Evolutionary conservation across 1,140 invertebrate genomes (phyloP).

Genomic region (Scaptomyza hsui): DNA sequence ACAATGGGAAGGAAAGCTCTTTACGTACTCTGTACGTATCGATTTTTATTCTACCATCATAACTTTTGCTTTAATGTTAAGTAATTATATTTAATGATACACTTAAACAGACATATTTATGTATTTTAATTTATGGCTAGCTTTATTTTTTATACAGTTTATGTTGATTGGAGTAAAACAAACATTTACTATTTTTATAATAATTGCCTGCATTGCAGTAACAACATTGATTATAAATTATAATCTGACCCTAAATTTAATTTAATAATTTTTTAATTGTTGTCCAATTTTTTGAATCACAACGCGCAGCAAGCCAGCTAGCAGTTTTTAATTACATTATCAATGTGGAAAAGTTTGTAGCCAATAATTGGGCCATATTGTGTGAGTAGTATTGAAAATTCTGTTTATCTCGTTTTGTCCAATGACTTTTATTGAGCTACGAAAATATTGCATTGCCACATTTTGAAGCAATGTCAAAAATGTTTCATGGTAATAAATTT

Average conservation of each 20-base stretch:
- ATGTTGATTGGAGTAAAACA: constrained; percentile 17
- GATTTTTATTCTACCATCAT: too few relatives aligned
- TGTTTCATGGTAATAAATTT: constrained; percentile 36
- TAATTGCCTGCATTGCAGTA: constrained; percentile 21
- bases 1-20: constrained; percentile 9
- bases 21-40: background rate
- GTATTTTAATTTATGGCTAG: constrained; percentile 28
- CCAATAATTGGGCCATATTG: constrained; percentile 36
- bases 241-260: constrained; percentile 40
- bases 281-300: constrained; percentile 39
- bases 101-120: constrained; percentile 9
- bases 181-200: constrained; percentile 13
- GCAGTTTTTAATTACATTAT: constrained; percentile 61
- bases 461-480: constrained; percentile 12
- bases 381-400: constrained; percentile 14
- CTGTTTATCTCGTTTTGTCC: constrained; percentile 27
- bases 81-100: constrained; percentile 3
- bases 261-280: constrained; percentile 55
- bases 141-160: constrained; percentile 54
- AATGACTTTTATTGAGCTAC: constrained; percentile 40
- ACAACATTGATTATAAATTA: constrained; percentile 37
- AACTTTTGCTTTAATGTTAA: background rate
- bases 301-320: constrained; percentile 13
- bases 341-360: constrained; percentile 21
- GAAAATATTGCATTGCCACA: constrained; percentile 19